These are phyloP conservation scores for Semotilus atromaculatus DNA, from an alignment of 2,797 vertebrate species.

Conservation along the genomic window DNA sequence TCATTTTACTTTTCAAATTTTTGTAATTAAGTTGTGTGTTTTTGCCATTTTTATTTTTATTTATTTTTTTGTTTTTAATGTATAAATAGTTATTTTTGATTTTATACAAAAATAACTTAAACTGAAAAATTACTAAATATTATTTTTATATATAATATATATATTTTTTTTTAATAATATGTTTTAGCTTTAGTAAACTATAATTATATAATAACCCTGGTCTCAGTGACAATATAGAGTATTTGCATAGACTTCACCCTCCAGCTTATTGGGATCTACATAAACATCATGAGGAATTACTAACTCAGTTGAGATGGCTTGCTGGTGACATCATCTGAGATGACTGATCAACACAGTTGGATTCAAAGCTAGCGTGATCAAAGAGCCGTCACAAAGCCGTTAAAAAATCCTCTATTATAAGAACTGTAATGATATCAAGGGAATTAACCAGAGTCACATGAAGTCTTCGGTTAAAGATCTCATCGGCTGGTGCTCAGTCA, in stretches of 20 bases:
- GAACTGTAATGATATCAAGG: conserved; percentile 6
- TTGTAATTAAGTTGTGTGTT: not conserved
- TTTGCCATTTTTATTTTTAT: not conserved
- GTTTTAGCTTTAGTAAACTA: not conserved
- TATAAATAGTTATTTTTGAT: not conserved
- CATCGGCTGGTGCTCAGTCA: conserved; percentile 1
- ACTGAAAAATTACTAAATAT: too few species aligned
- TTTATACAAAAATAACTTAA: too few species aligned
- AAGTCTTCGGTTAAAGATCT: conserved; percentile 12
- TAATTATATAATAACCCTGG: not conserved
- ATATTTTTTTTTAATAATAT: not conserved
- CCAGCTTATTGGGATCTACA: not conserved
- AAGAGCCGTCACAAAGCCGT: conserved; percentile 13
- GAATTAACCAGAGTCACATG: conserved; percentile 28
- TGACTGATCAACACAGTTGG: conserved; percentile 39
- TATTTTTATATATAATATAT: too few species aligned
- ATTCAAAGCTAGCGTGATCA: conserved; percentile 39
- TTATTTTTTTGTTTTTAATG: too few species aligned
- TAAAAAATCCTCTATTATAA: conserved; percentile 33
- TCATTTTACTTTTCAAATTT: not conserved
- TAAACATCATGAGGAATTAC: not conserved
- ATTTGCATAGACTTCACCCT: not conserved
- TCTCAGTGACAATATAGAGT: not conserved
- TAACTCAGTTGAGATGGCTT: not conserved
- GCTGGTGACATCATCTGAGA: conserved; percentile 34